Percentiles rank a stretch among this genome's conserved stretches.
Evolutionary conservation across 1,140 invertebrate genomes (phyloP).

Genomic region (Bombyx mori): DNA sequence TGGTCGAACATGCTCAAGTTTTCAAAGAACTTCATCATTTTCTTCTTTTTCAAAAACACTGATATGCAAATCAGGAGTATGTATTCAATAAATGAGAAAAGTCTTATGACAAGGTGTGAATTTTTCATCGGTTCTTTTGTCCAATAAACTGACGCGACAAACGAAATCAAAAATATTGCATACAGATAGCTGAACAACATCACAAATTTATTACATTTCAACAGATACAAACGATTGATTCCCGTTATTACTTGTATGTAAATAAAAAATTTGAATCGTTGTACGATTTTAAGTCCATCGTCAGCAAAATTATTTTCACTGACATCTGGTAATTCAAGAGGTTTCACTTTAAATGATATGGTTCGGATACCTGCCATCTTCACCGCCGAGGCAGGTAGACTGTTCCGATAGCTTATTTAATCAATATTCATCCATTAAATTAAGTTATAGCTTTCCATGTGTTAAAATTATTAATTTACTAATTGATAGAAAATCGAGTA

Average conservation of each 20-base stretch:
- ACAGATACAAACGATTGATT: slow-evolving; percentile 14
- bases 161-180: neutral
- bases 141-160: neutral
- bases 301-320: no score
- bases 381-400: no score
- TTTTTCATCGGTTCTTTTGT: neutral
- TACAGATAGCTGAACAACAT: slow-evolving; percentile 5
- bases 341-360: no score
- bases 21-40: slow-evolving; percentile 20
- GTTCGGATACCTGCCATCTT: no score
- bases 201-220: slow-evolving; percentile 5
- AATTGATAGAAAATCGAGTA: no score
- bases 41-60: slow-evolving; percentile 20
- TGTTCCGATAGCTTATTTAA: no score
- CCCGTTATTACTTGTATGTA: neutral
- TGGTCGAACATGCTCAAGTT: slow-evolving; percentile 26
- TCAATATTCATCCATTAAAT: no score
- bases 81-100: slow-evolving; percentile 20
- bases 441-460: no score
- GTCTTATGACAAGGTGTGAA: slow-evolving; percentile 1
- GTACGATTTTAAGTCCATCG: no score
- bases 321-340: no score
- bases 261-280: no score
- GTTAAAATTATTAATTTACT: no score
- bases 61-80: slow-evolving; percentile 18